Percentiles rank a stretch among this genome's conserved stretches.
Conservation (phyloP, 2,797 vertebrate genomes). For the Ispidina picta region DNA sequence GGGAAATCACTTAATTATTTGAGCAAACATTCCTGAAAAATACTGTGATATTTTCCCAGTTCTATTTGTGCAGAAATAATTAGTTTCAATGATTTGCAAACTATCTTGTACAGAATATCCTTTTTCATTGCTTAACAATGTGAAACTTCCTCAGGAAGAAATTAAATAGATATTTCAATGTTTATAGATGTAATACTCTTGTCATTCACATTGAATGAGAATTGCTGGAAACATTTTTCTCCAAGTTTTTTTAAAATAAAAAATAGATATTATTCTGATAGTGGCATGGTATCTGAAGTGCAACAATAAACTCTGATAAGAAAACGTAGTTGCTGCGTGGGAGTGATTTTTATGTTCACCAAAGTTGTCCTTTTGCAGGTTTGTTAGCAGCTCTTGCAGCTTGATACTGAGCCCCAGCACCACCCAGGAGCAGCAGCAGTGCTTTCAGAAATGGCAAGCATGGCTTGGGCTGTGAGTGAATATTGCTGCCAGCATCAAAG, state of each 20-base stretch:
- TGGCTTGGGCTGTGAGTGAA: conserved; percentile 13
- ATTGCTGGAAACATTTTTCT: conserved; percentile 77
- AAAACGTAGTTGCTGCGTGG: conserved; percentile 51
- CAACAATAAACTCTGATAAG: conserved; percentile 79
- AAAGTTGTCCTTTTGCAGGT: conserved; percentile 26
- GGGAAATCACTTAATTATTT: neutral
- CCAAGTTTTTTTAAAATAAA: conserved; percentile 71
- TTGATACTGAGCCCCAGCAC: neutral
- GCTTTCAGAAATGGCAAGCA: conserved; percentile 41
- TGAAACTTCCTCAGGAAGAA: conserved; percentile 81
- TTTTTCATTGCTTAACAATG: conserved; percentile 75
- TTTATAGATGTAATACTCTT: conserved; percentile 79
- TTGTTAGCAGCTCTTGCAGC: neutral
- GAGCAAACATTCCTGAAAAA: conserved; percentile 35
- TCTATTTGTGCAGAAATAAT: conserved; percentile 51
- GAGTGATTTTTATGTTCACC: conserved; percentile 39
- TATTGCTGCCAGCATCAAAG: neutral
- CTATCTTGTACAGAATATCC: conserved; percentile 70
- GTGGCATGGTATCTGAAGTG: conserved; percentile 78
- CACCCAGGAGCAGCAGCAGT: neutral
- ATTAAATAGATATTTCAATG: conserved; percentile 75
- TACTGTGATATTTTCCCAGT: conserved; percentile 52
- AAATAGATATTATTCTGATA: conserved; percentile 76
- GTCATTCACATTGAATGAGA: conserved; percentile 85
- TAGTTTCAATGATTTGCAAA: conserved; percentile 39